Percentiles rank a stretch among this genome's conserved stretches.
Evolutionary conservation across 2,888 invertebrate species (phyloP).

Genomic region (Drosophila kambysellisi): DNA sequence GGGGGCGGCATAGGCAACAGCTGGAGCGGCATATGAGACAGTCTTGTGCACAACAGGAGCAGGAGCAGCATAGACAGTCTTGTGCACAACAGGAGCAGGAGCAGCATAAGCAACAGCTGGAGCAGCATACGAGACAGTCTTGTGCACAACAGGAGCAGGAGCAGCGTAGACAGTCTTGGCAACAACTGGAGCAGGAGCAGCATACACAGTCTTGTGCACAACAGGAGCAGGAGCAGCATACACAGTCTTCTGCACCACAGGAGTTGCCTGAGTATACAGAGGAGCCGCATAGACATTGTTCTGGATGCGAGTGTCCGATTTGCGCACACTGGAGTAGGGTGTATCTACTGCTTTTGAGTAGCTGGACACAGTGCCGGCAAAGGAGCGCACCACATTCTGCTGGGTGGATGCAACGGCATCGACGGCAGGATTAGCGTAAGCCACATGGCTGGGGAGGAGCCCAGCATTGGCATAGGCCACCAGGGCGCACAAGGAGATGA

Average conservation of each 20-base stretch:
- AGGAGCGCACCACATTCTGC: conserved; percentile 87
- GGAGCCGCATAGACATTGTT: conserved; percentile 86
- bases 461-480: conserved; percentile 89
- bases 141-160: conserved; percentile 83
- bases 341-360: conserved; percentile 88
- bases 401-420: conserved; percentile 85
- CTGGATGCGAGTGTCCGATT: conserved; percentile 87
- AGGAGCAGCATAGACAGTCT: conserved; percentile 9
- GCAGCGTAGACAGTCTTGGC: conserved; percentile 72
- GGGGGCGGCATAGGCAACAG: conserved; percentile 68
- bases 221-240: conserved; percentile 77
- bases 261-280: conserved; percentile 69
- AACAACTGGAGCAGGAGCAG: conserved; percentile 70
- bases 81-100: conserved; percentile 32
- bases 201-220: conserved; percentile 64
- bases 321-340: conserved; percentile 88
- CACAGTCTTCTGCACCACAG: conserved; percentile 60
- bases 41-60: conserved; percentile 38
- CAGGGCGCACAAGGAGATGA: conserved; percentile 87
- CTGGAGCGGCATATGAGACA: conserved; percentile 40
- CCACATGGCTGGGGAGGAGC: conserved; percentile 80
- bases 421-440: conserved; percentile 75
- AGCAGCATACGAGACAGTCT: conserved; percentile 58
- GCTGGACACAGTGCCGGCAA: conserved; percentile 87
- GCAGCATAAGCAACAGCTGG: conserved; percentile 67